These are phyloP conservation scores for Leptobrachium leishanense DNA, from an alignment of 2,113 vertebrate species.

Conservation along the genomic window DNA sequence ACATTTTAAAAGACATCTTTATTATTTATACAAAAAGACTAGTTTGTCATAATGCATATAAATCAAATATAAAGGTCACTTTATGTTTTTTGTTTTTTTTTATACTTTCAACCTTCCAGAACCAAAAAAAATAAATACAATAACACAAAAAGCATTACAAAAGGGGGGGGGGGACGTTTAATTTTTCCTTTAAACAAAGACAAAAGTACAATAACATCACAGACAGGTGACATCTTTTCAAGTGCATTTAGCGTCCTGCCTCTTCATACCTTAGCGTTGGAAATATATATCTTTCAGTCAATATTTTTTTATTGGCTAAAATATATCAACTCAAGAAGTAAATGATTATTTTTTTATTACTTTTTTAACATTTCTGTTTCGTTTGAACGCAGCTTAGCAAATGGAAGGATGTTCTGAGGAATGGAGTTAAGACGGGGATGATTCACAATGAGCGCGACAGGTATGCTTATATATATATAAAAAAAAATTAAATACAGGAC, in stretches of 20 bases:
- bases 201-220: conserved; percentile 50
- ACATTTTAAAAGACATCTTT: conserved; percentile 82
- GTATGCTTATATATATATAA: not conserved
- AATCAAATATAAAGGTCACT: conserved; percentile 72
- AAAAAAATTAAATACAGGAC: not conserved
- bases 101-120: conserved; percentile 1
- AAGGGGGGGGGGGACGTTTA: conserved; percentile 15
- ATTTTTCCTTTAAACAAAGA: conserved; percentile 34
- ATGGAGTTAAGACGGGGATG: conserved; percentile 14
- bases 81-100: conserved; percentile 52
- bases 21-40: conserved; percentile 85
- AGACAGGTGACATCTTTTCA: conserved; percentile 54
- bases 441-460: not conserved
- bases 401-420: conserved; percentile 16
- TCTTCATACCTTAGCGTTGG: conserved; percentile 50
- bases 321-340: conserved; percentile 69
- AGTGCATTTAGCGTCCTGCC: conserved; percentile 50
- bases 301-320: conserved; percentile 67
- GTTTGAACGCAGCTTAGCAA: conserved; percentile 47
- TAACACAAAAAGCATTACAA: conserved; percentile 31
- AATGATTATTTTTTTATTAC: conserved; percentile 41
- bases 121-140: conserved; percentile 50
- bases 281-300: conserved; percentile 55
- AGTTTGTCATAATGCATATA: conserved; percentile 81
- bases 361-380: conserved; percentile 31